Evolutionary conservation across 1,140 invertebrate species (phyloP), one percentile per base, ranked within the genome.

Genomic region (Rhagoletis pomonella): DNA sequence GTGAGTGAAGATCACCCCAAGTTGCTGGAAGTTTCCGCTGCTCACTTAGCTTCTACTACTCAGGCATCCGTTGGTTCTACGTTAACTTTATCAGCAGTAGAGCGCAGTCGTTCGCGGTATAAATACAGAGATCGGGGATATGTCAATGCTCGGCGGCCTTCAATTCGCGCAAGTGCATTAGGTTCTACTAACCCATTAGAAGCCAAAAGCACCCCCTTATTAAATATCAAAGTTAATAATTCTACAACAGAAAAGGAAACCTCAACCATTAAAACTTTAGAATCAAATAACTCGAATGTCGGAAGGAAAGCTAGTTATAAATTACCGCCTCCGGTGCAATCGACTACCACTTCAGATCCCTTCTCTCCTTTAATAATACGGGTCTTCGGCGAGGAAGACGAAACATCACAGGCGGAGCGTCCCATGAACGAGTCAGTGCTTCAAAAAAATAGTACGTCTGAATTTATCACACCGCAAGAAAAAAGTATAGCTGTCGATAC

Each of bases 311-410:
- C 10, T 73, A 9, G 14, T 6, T 81, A 5, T 12, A 19, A 85
- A 85, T 10, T 85, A 19, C 19, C 29, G 29, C 29, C 50, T n/a
- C 58, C 39, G 44, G 3, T 29, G 4, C 39, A n/a, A 42, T 39
- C 50, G 1, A 55, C 50, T 55, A 55, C 50, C 0, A 7, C 50
- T 55, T 55, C 50, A 55, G 88, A 90, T 39, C 90, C 93, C 88
- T 92, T 94, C 14, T 94, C 91, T 9, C 91, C 92, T n/a, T 89
- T 92, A 29, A 94, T 92, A 90, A 94, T 93, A 89, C 93, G 89
- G 55, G 93, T 89, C 88, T 88, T 90, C 88, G 94, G 91, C 89
- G 94, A 90, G 87, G 94, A 90, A 87, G 94, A 88, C 1, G 44
- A 81, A 19, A 42, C 73, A 10, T 81, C 59, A 64, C 42, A 59